phyloP scores from a whole-genome alignment of 1,140 invertebrate species.

The Formica exsecta region DNA sequence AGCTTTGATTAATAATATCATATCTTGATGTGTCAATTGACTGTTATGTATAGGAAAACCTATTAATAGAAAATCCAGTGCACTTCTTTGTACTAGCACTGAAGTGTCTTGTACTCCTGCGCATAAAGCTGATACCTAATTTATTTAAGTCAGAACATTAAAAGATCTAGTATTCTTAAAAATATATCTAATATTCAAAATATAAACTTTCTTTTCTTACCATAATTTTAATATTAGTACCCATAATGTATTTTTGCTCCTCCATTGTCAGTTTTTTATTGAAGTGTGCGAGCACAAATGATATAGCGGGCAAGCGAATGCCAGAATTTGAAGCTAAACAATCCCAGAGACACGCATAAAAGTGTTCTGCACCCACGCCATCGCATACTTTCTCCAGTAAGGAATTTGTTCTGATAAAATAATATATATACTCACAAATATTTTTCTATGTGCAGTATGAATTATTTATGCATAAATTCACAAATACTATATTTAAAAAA shows the following conservation, averaged over 20 bases:
- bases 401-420: slow-evolving; percentile 89
- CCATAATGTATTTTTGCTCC: slow-evolving; percentile 95
- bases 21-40: slow-evolving; percentile 91
- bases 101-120: slow-evolving; percentile 93
- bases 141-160: slow-evolving; percentile 18
- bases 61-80: slow-evolving; percentile 93
- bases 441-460: slow-evolving; percentile 11
- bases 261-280: slow-evolving; percentile 94
- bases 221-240: slow-evolving; percentile 94
- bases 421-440: slow-evolving; percentile 32
- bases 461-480: neutral
- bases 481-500: neutral
- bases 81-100: slow-evolving; percentile 95
- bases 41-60: slow-evolving; percentile 95
- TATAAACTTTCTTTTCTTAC: slow-evolving; percentile 84
- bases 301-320: slow-evolving; percentile 94
- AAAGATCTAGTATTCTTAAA: slow-evolving; percentile 7
- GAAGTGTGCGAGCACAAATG: slow-evolving; percentile 93
- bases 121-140: slow-evolving; percentile 89
- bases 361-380: slow-evolving; percentile 92
- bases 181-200: slow-evolving; percentile 30
- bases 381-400: slow-evolving; percentile 93
- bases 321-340: slow-evolving; percentile 93
- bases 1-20: slow-evolving; percentile 92
- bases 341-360: slow-evolving; percentile 97